Evolutionary conservation across 2,113 vertebrate genomes (phyloP).

Genomic region (Neotragus moschatus): DNA sequence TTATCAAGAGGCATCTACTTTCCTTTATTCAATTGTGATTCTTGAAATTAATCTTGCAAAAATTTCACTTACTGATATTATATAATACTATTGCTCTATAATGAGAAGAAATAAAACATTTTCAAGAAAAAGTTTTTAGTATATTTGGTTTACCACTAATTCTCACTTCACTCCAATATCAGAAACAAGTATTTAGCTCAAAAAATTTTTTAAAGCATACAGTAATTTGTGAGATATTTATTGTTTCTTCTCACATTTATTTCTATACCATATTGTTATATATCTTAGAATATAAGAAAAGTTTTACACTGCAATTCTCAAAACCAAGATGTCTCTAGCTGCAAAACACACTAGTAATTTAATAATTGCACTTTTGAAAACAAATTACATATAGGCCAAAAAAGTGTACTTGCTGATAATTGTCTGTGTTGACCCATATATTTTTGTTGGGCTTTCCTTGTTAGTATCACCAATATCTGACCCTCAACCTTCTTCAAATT

Average conservation of each 20-base stretch:
- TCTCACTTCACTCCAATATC: neutral
- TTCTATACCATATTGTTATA: neutral
- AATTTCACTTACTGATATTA: neutral
- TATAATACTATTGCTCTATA: neutral
- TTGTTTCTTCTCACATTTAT: neutral
- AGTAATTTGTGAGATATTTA: neutral
- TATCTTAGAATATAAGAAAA: neutral
- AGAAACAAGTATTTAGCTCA: neutral
- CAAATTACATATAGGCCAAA: neutral
- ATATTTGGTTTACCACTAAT: neutral
- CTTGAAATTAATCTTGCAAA: neutral
- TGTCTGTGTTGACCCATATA: neutral
- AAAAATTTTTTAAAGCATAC: neutral
- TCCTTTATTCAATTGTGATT: neutral
- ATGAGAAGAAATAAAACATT: neutral
- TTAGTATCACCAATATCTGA: neutral
- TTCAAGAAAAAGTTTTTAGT: neutral
- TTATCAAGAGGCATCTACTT: neutral
- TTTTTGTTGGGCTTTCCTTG: neutral
- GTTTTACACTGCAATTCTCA: neutral
- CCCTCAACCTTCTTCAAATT: neutral
- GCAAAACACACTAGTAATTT: neutral
- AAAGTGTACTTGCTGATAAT: neutral
- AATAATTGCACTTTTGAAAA: neutral
- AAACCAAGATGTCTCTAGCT: neutral